phyloP scores from a whole-genome alignment of 2,113 vertebrate genomes.

The Macquaria australasica region DNA sequence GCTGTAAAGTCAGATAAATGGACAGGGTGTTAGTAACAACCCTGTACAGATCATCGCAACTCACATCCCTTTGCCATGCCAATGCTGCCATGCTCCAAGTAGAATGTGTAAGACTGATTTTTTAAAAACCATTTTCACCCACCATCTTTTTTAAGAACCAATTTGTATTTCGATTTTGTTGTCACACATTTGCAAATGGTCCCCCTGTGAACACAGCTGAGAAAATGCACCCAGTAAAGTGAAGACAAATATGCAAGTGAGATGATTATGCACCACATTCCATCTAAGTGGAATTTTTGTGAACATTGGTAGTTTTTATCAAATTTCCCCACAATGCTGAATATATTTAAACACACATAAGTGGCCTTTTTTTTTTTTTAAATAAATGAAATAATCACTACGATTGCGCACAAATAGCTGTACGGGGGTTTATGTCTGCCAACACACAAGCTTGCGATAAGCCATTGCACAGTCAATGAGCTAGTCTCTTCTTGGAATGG shows the following conservation, averaged over 20 bases:
- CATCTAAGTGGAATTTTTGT: not conserved
- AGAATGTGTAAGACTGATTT: not conserved
- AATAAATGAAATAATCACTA: not conserved
- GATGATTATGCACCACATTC: not conserved
- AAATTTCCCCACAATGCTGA: not conserved
- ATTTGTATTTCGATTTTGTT: not conserved
- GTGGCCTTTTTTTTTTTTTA: not conserved
- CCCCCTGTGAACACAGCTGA: not conserved
- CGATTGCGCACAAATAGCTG: not conserved
- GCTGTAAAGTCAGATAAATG: not conserved
- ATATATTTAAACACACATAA: not conserved
- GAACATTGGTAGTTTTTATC: not conserved
- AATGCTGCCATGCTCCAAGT: not conserved
- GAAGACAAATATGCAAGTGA: not conserved
- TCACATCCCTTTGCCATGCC: not conserved
- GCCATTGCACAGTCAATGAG: conserved; percentile 21
- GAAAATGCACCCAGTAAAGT: not conserved
- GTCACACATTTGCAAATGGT: not conserved
- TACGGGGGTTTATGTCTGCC: not conserved
- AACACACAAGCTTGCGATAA: conserved; percentile 2
- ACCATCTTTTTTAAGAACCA: not conserved
- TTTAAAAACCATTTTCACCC: not conserved
- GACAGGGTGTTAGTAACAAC: not conserved
- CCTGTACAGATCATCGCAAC: not conserved
- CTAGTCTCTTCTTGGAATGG: not conserved